Percentiles rank a stretch among this genome's conserved stretches.
Evolutionary conservation across 1,140 invertebrate genomes (phyloP).

Genomic region (Lasioglossum albipes): DNA sequence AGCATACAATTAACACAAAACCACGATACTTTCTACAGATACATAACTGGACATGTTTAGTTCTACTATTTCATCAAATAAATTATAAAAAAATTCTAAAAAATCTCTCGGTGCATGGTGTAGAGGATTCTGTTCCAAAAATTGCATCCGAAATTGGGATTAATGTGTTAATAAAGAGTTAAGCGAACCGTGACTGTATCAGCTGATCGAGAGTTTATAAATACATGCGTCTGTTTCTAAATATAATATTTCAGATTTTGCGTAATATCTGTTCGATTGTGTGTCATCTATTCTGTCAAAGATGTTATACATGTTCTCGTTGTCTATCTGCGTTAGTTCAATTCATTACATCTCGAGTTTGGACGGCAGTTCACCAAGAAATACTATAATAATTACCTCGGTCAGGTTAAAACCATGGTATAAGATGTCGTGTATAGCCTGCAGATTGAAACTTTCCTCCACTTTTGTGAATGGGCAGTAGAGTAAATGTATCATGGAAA

Average conservation of each 20-base stretch:
- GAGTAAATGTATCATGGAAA: conserved; percentile 89
- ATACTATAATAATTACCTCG: conserved; percentile 83
- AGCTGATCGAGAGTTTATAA: conserved; percentile 69
- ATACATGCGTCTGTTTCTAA: conserved; percentile 69
- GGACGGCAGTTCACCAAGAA: neutral
- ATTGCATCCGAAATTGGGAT: neutral
- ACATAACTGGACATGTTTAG: neutral
- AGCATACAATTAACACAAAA: conserved; percentile 9
- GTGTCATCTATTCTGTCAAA: conserved; percentile 57
- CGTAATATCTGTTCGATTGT: conserved; percentile 56
- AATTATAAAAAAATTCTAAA: neutral
- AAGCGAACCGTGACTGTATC: conserved; percentile 45
- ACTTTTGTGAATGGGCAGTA: conserved; percentile 99
- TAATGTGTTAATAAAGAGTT: conserved; percentile 6
- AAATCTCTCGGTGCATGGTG: neutral
- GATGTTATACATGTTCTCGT: conserved; percentile 8
- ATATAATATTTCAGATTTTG: conserved; percentile 67
- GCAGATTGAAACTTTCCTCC: conserved; percentile 99
- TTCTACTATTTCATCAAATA: neutral
- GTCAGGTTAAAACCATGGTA: conserved; percentile 92
- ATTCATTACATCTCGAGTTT: neutral
- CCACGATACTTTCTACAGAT: neutral
- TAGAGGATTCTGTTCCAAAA: neutral
- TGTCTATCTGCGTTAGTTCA: neutral
- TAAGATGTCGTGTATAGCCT: conserved; percentile 98